Percentiles rank a stretch among this genome's conserved stretches.
Conservation (phyloP, 2,113 vertebrate genomes). For the Podarcis raffonei region DNA sequence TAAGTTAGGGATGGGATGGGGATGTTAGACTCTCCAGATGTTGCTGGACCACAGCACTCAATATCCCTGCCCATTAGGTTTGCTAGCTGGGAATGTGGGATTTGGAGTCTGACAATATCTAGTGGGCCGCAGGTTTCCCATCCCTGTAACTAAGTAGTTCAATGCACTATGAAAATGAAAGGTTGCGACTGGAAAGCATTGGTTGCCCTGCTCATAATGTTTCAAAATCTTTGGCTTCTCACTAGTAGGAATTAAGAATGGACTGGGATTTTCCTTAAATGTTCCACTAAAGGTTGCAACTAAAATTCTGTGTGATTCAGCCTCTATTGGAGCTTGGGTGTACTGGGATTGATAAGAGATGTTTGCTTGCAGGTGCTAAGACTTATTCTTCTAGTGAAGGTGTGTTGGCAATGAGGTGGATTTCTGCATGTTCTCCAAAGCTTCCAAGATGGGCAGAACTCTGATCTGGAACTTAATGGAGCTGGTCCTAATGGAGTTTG, state of each 20-base stretch:
- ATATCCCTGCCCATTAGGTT: too few species aligned
- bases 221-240: background rate
- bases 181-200: background rate
- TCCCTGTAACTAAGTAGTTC: background rate
- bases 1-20: background rate
- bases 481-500: background rate
- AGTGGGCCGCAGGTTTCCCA: too few species aligned
- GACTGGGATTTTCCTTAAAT: background rate
- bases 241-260: background rate
- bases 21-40: too few species aligned
- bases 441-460: background rate
- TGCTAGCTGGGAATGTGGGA: too few species aligned
- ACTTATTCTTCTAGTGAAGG: background rate
- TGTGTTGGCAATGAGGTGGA: background rate
- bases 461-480: background rate
- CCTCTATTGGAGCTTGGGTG: background rate
- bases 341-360: background rate
- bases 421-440: background rate
- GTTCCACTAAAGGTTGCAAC: background rate
- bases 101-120: too few species aligned
- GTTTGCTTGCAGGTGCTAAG: background rate
- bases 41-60: too few species aligned
- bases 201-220: background rate
- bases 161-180: background rate
- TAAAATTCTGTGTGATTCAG: background rate